These are phyloP conservation scores for Phenganax marumi DNA, from an alignment of 92 coral and sea anemone genomes.

Conservation along the genomic window DNA sequence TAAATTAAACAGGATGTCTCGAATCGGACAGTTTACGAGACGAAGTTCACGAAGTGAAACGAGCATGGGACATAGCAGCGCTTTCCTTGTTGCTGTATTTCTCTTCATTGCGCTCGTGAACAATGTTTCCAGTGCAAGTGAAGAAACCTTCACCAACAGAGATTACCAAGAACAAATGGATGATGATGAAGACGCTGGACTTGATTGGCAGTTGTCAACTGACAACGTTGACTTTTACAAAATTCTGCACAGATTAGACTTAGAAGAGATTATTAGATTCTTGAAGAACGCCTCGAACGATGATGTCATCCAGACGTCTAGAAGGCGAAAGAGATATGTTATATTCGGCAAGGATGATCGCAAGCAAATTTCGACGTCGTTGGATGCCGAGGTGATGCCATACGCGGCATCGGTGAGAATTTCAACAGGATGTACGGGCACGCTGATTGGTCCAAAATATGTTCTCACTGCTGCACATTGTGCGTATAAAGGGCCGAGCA, in stretches of 20 bases:
- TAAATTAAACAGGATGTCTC: conserved; percentile 30
- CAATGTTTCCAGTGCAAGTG: conserved; percentile 13
- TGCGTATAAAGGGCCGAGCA: conserved; percentile 62
- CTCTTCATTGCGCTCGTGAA: not conserved
- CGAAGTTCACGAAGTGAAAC: conserved; percentile 14
- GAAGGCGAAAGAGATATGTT: conserved; percentile 12
- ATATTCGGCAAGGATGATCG: conserved; percentile 70
- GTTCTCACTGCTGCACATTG: conserved; percentile 95
- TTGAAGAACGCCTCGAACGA: conserved; percentile 25
- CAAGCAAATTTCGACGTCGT: conserved; percentile 59
- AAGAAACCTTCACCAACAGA: not conserved
- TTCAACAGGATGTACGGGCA: conserved; percentile 84
- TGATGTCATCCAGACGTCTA: not conserved
- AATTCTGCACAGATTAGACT: conserved; percentile 6
- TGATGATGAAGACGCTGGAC: conserved; percentile 8
- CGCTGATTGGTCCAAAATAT: conserved; percentile 68
- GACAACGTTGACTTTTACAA: conserved; percentile 28
- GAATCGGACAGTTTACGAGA: conserved; percentile 10
- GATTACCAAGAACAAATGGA: conserved; percentile 20
- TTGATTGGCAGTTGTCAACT: conserved; percentile 38
- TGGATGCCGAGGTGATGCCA: conserved; percentile 71
- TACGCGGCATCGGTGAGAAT: conserved; percentile 80
- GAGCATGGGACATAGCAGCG: not conserved
- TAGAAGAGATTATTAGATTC: conserved; percentile 24
- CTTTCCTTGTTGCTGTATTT: not conserved